A percentile compares a stretch with the other conserved stretches of the same genome.
These are phyloP conservation scores for Monochamus saltuarius DNA, from an alignment of 1,140 invertebrate species.

Conservation along the genomic window DNA sequence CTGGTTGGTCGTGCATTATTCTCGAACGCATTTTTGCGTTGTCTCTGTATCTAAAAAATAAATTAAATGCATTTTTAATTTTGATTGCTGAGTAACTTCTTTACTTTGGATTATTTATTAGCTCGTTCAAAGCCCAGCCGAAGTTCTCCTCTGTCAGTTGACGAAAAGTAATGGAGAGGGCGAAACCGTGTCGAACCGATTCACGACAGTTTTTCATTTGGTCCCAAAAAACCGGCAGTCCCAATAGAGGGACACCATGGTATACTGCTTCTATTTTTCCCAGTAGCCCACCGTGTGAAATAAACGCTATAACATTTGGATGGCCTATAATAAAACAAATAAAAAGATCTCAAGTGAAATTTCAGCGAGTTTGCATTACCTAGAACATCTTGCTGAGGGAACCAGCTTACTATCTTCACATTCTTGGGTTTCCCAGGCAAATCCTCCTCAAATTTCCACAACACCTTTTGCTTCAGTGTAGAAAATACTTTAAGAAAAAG, in stretches of 20 bases:
- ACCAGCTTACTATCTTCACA: conserved; percentile 29
- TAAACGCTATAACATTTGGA: conserved; percentile 54
- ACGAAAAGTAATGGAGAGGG: conserved; percentile 41
- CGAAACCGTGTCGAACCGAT: conserved; percentile 30
- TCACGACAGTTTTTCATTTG: conserved; percentile 44
- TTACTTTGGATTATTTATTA: conserved; percentile 48
- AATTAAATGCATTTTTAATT: background rate
- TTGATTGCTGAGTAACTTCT: background rate
- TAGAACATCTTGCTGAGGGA: conserved; percentile 33
- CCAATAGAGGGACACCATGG: conserved; percentile 55
- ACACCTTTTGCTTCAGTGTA: conserved; percentile 58
- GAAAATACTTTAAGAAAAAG: conserved; percentile 56
- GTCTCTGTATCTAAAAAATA: conserved; percentile 37
- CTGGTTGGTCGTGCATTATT: conserved; percentile 58
- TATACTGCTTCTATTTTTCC: conserved; percentile 56
- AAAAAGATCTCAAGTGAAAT: background rate
- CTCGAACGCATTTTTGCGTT: conserved; percentile 56
- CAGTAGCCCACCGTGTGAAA: conserved; percentile 60
- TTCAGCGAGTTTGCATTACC: conserved; percentile 10
- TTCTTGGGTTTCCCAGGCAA: conserved; percentile 38
- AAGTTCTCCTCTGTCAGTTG: conserved; percentile 47
- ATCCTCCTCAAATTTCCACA: conserved; percentile 69
- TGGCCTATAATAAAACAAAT: conserved; percentile 47
- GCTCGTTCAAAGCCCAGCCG: conserved; percentile 34
- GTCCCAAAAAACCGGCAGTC: conserved; percentile 48